phyloP scores from a whole-genome alignment of 2,113 vertebrate species.

The human (Homo sapiens) region DNA sequence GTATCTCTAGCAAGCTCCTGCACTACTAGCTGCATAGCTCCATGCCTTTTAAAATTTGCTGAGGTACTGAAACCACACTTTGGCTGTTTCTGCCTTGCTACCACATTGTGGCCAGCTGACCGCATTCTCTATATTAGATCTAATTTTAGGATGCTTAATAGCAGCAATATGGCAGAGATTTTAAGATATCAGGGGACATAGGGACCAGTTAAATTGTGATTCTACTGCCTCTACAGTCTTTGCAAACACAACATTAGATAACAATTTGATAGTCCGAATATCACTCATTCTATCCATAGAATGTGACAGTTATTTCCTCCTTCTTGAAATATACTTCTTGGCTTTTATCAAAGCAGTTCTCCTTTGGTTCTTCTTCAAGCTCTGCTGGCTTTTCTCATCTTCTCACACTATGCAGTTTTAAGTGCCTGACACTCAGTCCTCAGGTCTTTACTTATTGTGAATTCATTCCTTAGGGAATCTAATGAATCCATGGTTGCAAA shows the following conservation, averaged over 20 bases:
- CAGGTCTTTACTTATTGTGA: not conserved
- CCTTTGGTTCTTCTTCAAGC: not conserved
- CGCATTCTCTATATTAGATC: not conserved
- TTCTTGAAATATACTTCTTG: not conserved
- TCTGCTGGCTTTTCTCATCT: conserved; percentile 2
- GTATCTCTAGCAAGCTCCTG: not conserved
- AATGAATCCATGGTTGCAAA: not conserved
- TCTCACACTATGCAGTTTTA: not conserved
- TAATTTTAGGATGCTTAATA: not conserved
- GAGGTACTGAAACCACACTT: fast-evolving
- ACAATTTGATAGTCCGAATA: not conserved
- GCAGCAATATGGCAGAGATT: not conserved
- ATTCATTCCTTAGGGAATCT: not conserved
- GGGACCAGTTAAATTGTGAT: not conserved
- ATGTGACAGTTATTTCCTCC: conserved; percentile 5
- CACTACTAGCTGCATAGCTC: not conserved
- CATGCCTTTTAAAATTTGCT: fast-evolving
- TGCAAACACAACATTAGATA: not conserved
- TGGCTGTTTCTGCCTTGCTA: not conserved
- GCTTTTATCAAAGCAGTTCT: not conserved
- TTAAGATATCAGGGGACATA: not conserved
- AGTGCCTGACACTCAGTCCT: not conserved
- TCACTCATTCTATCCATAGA: not conserved
- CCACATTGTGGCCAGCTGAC: not conserved
- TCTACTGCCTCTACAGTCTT: not conserved